Conservation (phyloP, 1,140 invertebrate genomes). For the Drosophila novamexicana region DNA sequence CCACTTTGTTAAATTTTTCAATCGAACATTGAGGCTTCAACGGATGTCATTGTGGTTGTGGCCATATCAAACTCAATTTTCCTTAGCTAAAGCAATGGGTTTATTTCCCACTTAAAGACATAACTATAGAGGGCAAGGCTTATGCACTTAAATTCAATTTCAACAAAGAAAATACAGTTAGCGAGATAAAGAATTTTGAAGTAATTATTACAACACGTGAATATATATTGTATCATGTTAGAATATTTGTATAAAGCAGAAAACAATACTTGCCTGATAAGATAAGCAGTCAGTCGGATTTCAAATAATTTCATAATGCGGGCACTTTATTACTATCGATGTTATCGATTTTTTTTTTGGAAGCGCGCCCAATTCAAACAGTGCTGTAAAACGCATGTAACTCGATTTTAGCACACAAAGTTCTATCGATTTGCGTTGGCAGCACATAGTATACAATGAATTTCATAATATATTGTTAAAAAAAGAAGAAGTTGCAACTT, state of each 20-base stretch:
- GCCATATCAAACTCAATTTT: conserved; percentile 31
- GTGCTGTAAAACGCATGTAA: not conserved
- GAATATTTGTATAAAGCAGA: not conserved
- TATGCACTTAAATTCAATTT: not conserved
- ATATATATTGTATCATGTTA: not conserved
- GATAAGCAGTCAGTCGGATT: not conserved
- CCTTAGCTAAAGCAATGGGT: conserved; percentile 9
- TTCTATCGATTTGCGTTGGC: not conserved
- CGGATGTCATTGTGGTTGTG: conserved; percentile 39
- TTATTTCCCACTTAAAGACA: conserved; percentile 13
- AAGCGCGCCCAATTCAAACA: conserved; percentile 1
- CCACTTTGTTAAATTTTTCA: conserved; percentile 62
- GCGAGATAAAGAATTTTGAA: not conserved
- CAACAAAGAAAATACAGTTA: not conserved
- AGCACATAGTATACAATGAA: not conserved
- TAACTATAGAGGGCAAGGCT: not conserved
- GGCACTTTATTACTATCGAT: not conserved
- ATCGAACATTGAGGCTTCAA: conserved; percentile 43
- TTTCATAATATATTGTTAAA: not conserved
- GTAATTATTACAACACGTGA: not conserved
- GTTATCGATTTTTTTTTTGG: conserved; percentile 8
- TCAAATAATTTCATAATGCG: conserved; percentile 22
- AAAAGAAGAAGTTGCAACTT: not conserved
- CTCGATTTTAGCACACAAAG: not conserved
- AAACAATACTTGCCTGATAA: not conserved